Evolutionary conservation across 2,113 vertebrate genomes (phyloP), one percentile per base, ranked within the genome.

Genomic region (Clarias magur): DNA sequence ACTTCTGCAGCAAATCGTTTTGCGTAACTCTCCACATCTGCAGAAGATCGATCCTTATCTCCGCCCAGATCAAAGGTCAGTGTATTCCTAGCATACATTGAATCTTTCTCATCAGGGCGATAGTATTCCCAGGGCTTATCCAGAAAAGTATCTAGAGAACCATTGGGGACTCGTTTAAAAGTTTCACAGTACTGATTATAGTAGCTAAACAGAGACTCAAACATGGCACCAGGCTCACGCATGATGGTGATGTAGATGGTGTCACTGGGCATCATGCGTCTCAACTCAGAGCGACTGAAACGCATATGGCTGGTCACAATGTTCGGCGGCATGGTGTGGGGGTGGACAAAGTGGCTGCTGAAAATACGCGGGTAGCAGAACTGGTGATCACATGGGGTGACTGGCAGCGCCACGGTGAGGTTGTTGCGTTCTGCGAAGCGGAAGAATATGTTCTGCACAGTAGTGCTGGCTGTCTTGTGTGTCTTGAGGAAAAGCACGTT

Each of bases 371-470:
- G 97, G 91, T 97, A 97, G 93, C 96, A 96, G 95, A 97, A 97
- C 94, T 97, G 96, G 91, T 97, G 96, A 59, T 94, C 88, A 63
- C 96, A 97, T 27, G 92, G 86, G 2, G 93, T 95, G 59, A 95
- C 90, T 0, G 97, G 97, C 90, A 97, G 78, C 0, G 95, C 96
- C 92, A 97, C 96, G 0, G 96, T 96, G 59, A 97, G 90, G 89
- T 96, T 96, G 94, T 96, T 95, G 85, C 92, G 94, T 87, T 97
- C 97, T 0, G 95, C 96, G 5, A 97, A 97, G 84, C 97, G 96
- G 88, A 97, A 97, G 6, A 97, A 94, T 75, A 97, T 93, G 93
- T 97, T 97, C 93, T 97, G 96, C 92, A 97, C 94, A 1, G 97
- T 97, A 75, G 89, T 95, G 90, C 97, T 96, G 30, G 97, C 96